Percentiles rank a stretch among this genome's conserved stretches.
phyloP scores from a whole-genome alignment of 2,888 invertebrate species.

The Polymixis lichenea region DNA sequence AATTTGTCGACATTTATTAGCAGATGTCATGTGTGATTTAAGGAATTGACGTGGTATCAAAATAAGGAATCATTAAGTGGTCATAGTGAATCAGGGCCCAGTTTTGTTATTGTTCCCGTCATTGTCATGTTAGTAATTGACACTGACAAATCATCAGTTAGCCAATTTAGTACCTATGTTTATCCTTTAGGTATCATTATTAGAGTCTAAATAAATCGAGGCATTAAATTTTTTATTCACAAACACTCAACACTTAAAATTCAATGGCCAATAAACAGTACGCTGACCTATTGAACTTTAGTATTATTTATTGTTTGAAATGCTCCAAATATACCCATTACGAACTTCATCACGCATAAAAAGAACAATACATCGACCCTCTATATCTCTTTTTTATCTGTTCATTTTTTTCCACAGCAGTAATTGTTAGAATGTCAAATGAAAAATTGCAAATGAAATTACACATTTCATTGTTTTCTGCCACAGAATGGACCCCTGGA shows the following conservation, averaged over 20 bases:
- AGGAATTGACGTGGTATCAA: too few relatives aligned
- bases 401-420: constrained; percentile 67
- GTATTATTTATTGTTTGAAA: constrained; percentile 46
- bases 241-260: constrained; percentile 26
- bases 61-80: too few relatives aligned
- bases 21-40: too few relatives aligned
- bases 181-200: neutral
- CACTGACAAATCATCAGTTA: too few relatives aligned
- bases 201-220: neutral
- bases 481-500: constrained; percentile 71
- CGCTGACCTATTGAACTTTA: constrained; percentile 26
- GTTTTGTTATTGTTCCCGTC: too few relatives aligned
- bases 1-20: too few relatives aligned
- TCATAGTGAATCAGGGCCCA: too few relatives aligned
- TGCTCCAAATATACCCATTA: constrained; percentile 66
- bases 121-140: too few relatives aligned
- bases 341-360: constrained; percentile 67
- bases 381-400: constrained; percentile 70
- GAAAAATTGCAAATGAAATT: constrained; percentile 82
- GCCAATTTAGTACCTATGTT: too few relatives aligned
- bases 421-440: constrained; percentile 78
- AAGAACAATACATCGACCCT: constrained; percentile 69
- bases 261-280: constrained; percentile 27
- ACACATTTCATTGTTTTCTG: constrained; percentile 78
- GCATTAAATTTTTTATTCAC: neutral